phyloP scores from a whole-genome alignment of 2,113 vertebrate genomes.

The Peromyscus californicus region DNA sequence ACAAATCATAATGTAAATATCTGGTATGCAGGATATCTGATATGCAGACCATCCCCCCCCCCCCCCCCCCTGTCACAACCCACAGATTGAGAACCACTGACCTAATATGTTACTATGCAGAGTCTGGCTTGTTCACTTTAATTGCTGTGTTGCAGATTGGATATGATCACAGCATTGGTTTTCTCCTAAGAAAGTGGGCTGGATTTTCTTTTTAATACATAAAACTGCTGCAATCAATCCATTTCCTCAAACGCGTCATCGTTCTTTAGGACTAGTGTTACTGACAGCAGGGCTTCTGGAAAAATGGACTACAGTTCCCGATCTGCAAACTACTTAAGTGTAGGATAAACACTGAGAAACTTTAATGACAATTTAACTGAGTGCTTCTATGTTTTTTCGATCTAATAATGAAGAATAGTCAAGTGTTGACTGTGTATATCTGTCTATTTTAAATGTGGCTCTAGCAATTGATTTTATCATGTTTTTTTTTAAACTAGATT shows the following conservation, averaged over 20 bases:
- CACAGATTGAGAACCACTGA: neutral
- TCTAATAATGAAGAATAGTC: constrained; percentile 28
- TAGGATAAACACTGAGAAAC: neutral
- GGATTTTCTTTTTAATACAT: neutral
- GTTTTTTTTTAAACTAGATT: constrained; percentile 3
- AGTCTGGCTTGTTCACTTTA: neutral
- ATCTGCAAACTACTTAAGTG: neutral
- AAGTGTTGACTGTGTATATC: neutral
- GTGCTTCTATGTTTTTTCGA: neutral
- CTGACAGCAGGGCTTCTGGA: neutral
- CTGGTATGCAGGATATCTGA: neutral
- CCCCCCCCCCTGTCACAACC: neutral
- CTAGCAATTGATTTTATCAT: constrained; percentile 6
- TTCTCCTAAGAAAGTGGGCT: neutral
- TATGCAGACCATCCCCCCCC: neutral
- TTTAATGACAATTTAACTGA: neutral
- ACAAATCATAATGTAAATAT: neutral
- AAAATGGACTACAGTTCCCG: neutral
- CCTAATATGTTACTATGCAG: neutral
- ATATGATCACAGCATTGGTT: neutral
- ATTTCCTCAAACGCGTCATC: neutral
- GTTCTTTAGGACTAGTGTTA: neutral
- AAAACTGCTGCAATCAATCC: neutral
- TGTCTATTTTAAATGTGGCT: constrained; percentile 22
- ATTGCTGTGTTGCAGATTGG: neutral